These are phyloP conservation scores for Xyrauchen texanus DNA, from an alignment of 2,113 vertebrate genomes.

Conservation along the genomic window DNA sequence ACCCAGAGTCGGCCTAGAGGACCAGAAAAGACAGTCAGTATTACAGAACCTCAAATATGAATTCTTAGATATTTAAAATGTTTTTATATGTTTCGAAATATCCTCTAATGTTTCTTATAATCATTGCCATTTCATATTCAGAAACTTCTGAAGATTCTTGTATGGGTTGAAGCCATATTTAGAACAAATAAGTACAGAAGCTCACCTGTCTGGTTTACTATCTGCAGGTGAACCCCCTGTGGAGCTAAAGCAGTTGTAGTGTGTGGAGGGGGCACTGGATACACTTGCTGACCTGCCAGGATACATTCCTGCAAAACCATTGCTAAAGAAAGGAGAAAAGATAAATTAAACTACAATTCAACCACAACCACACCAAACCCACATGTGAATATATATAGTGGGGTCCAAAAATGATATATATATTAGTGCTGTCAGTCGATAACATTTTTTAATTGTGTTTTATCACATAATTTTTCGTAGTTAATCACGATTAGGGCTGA, in stretches of 20 bases:
- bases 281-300: conserved; percentile 72
- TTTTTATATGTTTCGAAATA: background rate
- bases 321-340: conserved; percentile 59
- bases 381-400: too few relatives aligned
- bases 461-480: too few relatives aligned
- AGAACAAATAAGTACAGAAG: background rate
- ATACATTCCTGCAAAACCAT: conserved; percentile 72
- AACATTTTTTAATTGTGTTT: too few relatives aligned
- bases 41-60: background rate
- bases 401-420: too few relatives aligned
- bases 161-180: background rate
- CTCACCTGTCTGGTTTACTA: conserved; percentile 80
- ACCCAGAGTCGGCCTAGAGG: conserved; percentile 78
- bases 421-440: too few relatives aligned
- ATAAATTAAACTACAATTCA: background rate
- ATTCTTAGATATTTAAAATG: background rate
- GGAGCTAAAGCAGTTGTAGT: conserved; percentile 61
- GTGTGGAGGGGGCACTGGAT: conserved; percentile 67
- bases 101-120: background rate
- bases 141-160: background rate
- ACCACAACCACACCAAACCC: too few relatives aligned
- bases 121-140: background rate
- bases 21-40: conserved; percentile 16
- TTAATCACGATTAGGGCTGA: too few relatives aligned
- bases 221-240: conserved; percentile 75